phyloP scores from a whole-genome alignment of 2,113 vertebrate genomes.

The Psittacara wagleri region DNA sequence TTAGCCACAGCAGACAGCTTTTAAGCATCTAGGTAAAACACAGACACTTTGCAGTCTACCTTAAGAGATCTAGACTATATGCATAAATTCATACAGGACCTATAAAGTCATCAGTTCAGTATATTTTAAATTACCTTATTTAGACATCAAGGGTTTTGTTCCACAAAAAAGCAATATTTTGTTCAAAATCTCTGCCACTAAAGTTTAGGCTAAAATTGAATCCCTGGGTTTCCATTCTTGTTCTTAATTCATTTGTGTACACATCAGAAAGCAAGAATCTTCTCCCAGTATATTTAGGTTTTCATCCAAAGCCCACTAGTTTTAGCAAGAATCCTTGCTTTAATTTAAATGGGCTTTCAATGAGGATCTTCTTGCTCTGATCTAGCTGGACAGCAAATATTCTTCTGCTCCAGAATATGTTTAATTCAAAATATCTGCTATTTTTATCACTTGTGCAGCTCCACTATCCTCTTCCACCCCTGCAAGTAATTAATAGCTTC shows the following conservation, averaged over 20 bases:
- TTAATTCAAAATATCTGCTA: not conserved
- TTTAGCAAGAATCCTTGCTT: not conserved
- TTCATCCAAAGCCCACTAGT: not conserved
- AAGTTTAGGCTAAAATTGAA: not conserved
- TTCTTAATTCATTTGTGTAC: not conserved
- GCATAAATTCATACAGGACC: not conserved
- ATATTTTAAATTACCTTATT: not conserved
- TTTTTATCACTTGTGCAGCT: not conserved
- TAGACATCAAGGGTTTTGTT: not conserved
- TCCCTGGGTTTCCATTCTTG: not conserved
- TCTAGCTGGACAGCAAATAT: not conserved
- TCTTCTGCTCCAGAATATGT: not conserved
- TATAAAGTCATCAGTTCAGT: not conserved
- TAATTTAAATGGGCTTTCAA: not conserved
- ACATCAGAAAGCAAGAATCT: not conserved
- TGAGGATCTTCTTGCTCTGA: not conserved
- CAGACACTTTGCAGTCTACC: not conserved
- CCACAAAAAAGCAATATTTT: not conserved
- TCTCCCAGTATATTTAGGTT: not conserved
- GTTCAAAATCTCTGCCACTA: not conserved
- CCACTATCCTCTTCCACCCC: not conserved
- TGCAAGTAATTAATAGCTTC: not conserved
- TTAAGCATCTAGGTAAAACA: not conserved
- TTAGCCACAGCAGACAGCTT: not conserved
- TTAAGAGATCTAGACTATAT: not conserved